A percentile compares a stretch with the other conserved stretches of the same genome.
These are phyloP conservation scores for Macropus fuliginosus DNA, from an alignment of 2,797 vertebrate species.

Conservation along the genomic window DNA sequence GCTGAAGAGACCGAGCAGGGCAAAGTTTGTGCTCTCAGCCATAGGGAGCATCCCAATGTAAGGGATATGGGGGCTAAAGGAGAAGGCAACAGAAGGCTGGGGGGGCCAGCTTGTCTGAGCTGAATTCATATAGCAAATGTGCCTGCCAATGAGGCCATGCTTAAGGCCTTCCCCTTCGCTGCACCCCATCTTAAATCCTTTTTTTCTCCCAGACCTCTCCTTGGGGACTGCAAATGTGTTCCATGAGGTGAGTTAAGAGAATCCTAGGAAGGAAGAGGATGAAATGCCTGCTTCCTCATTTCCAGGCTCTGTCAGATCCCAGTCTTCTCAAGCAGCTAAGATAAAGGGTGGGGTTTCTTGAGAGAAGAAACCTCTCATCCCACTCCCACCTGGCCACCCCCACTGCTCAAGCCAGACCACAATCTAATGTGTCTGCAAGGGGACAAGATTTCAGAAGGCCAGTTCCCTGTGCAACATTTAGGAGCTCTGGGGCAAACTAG, in stretches of 20 bases:
- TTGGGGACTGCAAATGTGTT: neutral
- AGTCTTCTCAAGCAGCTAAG: neutral
- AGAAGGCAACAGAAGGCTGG: neutral
- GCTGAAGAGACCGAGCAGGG: neutral
- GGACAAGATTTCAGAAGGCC: neutral
- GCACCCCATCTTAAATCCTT: neutral
- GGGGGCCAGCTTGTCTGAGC: neutral
- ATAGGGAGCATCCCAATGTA: neutral
- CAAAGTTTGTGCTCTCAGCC: neutral
- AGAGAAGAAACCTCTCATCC: neutral
- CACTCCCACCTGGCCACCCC: fast-evolving
- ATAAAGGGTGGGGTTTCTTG: neutral
- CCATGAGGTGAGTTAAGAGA: neutral
- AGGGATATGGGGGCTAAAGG: neutral
- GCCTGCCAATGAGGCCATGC: neutral
- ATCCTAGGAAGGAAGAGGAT: neutral
- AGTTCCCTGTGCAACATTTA: neutral
- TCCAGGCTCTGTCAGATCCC: neutral
- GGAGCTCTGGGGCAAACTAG: neutral
- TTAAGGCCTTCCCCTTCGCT: neutral
- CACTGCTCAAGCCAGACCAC: neutral
- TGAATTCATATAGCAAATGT: neutral
- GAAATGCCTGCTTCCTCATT: neutral
- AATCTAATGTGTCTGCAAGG: neutral
- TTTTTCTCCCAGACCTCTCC: neutral